phyloP scores from a whole-genome alignment of 2,888 invertebrate species.

The Horisme vitalbata region DNA sequence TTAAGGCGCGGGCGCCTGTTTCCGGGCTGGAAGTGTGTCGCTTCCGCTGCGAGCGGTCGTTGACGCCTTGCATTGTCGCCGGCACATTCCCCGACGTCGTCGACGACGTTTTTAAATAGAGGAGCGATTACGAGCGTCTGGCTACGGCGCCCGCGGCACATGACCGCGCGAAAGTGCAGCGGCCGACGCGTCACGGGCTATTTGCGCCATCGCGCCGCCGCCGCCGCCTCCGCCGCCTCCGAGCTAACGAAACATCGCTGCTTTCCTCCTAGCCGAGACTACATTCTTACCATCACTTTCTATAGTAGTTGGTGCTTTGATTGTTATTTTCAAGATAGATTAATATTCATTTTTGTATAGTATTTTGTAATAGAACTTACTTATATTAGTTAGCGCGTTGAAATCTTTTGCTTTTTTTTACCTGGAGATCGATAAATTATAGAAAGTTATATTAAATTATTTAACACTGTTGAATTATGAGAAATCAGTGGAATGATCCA shows the following conservation, averaged over 20 bases:
- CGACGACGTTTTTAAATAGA: slow-evolving; percentile 80
- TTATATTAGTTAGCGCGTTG: slow-evolving; percentile 44
- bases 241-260: background rate
- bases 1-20: slow-evolving; percentile 78
- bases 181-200: slow-evolving; percentile 42
- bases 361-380: too few relatives aligned
- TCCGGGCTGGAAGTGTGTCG: slow-evolving; percentile 82
- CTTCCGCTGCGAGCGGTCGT: slow-evolving; percentile 80
- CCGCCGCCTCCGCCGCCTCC: background rate
- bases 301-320: slow-evolving; percentile 1
- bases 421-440: background rate
- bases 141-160: slow-evolving; percentile 71
- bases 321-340: too few relatives aligned
- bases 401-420: slow-evolving; percentile 55
- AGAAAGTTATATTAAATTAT: background rate
- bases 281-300: slow-evolving; percentile 5
- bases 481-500: slow-evolving; percentile 22
- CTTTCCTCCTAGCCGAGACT: slow-evolving; percentile 4
- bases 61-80: slow-evolving; percentile 76
- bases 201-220: slow-evolving; percentile 29
- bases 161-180: slow-evolving; percentile 81
- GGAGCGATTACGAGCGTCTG: slow-evolving; percentile 78
- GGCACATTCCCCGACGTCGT: slow-evolving; percentile 74
- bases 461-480: slow-evolving; percentile 35
- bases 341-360: too few relatives aligned